A percentile compares a stretch with the other conserved stretches of the same genome.
Evolutionary conservation across 2,888 invertebrate genomes (phyloP).

Genomic region (Dicranocentrus wangi): DNA sequence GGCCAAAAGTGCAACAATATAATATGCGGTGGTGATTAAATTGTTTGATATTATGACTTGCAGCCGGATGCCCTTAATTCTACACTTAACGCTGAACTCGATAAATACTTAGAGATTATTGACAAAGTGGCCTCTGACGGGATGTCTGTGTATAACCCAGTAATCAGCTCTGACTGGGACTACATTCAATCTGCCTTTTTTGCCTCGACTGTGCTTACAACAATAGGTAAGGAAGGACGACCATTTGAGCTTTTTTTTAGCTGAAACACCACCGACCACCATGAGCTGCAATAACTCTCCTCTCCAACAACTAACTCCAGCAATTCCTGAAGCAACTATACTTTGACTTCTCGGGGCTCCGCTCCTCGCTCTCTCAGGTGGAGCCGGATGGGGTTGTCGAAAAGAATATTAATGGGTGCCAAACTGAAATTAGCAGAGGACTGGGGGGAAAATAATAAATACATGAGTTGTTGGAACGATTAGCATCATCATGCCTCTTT

Average conservation of each 20-base stretch:
- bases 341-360: too few species aligned
- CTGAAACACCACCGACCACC: too few species aligned
- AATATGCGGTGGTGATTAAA: background rate
- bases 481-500: too few species aligned
- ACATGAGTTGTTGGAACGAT: too few species aligned
- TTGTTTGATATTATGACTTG: conserved; percentile 8
- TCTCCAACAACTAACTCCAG: too few species aligned
- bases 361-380: too few species aligned
- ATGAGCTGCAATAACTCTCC: too few species aligned
- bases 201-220: conserved; percentile 91
- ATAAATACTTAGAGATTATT: conserved; percentile 77
- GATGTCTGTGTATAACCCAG: conserved; percentile 76
- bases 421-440: too few species aligned
- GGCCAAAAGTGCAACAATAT: conserved; percentile 6
- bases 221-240: conserved; percentile 82
- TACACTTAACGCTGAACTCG: conserved; percentile 74
- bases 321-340: too few species aligned
- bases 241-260: background rate
- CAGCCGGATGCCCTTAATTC: conserved; percentile 63
- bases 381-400: too few species aligned
- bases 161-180: conserved; percentile 79
- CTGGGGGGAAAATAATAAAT: too few species aligned
- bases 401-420: too few species aligned
- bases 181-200: conserved; percentile 89
- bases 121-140: conserved; percentile 85